A percentile compares a stretch with the other conserved stretches of the same genome.
Evolutionary conservation across 2,888 invertebrate species (phyloP).

Genomic region (Adela reaumurella): DNA sequence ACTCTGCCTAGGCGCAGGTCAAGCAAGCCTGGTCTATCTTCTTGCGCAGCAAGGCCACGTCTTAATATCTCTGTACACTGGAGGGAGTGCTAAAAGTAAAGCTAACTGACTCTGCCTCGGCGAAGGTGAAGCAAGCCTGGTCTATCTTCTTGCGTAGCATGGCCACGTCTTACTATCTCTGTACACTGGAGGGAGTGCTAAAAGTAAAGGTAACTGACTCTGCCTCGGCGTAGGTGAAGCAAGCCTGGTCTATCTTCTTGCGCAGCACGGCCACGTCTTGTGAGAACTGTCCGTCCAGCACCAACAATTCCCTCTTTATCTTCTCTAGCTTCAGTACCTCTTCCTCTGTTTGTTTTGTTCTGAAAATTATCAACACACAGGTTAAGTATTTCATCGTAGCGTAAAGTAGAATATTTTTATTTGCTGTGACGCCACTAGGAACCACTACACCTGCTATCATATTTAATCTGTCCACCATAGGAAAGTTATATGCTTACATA

Average conservation of each 20-base stretch:
- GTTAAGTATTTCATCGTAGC: not conserved
- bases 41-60: constrained; percentile 70
- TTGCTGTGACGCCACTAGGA: not conserved
- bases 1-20: constrained; percentile 73
- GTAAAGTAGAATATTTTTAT: not conserved
- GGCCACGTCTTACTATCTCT: constrained; percentile 73
- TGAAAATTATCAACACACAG: constrained; percentile 21
- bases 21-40: constrained; percentile 73
- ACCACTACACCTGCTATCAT: too few species aligned
- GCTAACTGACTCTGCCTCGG: constrained; percentile 67
- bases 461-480: too few species aligned
- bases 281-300: constrained; percentile 64
- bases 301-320: constrained; percentile 60
- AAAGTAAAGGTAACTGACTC: constrained; percentile 62
- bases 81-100: too few species aligned
- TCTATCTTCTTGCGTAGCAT: constrained; percentile 76
- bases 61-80: too few species aligned
- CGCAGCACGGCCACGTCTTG: constrained; percentile 72
- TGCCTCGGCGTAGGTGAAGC: constrained; percentile 67
- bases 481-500: too few species aligned
- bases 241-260: constrained; percentile 73
- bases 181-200: too few species aligned
- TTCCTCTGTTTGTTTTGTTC: constrained; percentile 70
- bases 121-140: constrained; percentile 65
- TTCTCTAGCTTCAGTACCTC: constrained; percentile 63